A percentile compares a stretch with the other conserved stretches of the same genome.
phyloP scores from a whole-genome alignment of 2,888 invertebrate genomes.

The Polietes domitor region DNA sequence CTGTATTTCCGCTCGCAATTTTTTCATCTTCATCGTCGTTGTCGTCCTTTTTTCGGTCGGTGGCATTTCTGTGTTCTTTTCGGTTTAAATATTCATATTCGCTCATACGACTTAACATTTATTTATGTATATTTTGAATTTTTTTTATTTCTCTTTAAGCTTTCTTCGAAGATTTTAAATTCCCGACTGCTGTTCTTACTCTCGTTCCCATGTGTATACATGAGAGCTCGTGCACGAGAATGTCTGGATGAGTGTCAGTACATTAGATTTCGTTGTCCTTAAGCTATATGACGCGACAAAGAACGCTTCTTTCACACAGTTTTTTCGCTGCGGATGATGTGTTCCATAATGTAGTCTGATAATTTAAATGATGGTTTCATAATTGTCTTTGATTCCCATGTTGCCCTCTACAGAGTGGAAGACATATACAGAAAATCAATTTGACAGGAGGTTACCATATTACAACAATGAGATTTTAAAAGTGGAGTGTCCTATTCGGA shows the following conservation, averaged over 20 bases:
- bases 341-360: background rate
- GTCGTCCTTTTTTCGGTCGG: background rate
- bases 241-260: background rate
- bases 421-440: too few relatives aligned
- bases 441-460: too few relatives aligned
- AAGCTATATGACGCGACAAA: constrained; percentile 21
- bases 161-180: background rate
- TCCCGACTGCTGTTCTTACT: background rate
- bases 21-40: background rate
- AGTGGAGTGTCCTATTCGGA: too few relatives aligned
- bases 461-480: too few relatives aligned
- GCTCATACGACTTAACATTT: background rate
- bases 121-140: background rate
- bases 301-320: background rate
- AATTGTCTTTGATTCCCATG: background rate
- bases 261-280: background rate
- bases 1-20: constrained; percentile 20
- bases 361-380: constrained; percentile 25
- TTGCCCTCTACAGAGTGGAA: too few relatives aligned
- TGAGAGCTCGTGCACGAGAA: too few relatives aligned
- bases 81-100: background rate
- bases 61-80: background rate
- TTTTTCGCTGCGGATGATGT: background rate
- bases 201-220: too few relatives aligned
- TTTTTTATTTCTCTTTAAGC: constrained; percentile 2